These are phyloP conservation scores for Sphinx pinastri DNA, from an alignment of 2,888 invertebrate genomes.

Conservation along the genomic window DNA sequence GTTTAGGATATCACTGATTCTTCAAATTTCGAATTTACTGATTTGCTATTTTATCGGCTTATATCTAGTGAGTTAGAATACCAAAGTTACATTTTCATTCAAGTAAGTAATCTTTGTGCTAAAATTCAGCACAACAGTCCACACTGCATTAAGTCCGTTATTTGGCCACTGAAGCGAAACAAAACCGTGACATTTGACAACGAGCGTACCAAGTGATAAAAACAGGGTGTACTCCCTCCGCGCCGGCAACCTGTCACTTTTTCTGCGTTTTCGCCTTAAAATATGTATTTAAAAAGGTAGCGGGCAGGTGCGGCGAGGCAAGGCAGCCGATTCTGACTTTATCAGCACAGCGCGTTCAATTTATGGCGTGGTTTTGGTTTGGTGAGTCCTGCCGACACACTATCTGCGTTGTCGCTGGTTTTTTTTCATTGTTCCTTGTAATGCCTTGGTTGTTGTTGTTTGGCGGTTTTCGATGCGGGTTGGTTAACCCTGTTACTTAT, in stretches of 20 bases:
- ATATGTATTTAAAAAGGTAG: slow-evolving; percentile 65
- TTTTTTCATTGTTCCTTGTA: slow-evolving; percentile 17
- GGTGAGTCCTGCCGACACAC: slow-evolving; percentile 18
- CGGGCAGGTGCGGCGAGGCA: slow-evolving; percentile 67
- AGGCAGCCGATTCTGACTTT: slow-evolving; percentile 54
- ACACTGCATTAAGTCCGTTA: too few species aligned
- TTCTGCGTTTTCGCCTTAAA: slow-evolving; percentile 68
- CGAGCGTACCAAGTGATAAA: slow-evolving; percentile 5
- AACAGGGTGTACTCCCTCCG: background rate
- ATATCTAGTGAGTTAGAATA: too few species aligned
- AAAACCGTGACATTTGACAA: slow-evolving; percentile 23
- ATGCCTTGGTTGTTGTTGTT: background rate
- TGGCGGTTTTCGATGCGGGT: background rate
- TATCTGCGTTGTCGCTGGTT: background rate
- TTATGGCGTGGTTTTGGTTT: slow-evolving; percentile 38
- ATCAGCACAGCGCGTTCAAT: slow-evolving; percentile 50
- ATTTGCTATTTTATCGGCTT: too few species aligned
- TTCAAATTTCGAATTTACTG: too few species aligned
- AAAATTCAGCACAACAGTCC: too few species aligned
- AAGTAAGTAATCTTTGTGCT: too few species aligned
- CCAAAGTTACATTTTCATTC: too few species aligned
- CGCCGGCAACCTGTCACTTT: slow-evolving; percentile 53
- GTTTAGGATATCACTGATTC: too few species aligned
- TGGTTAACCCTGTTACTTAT: background rate
- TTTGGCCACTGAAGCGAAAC: background rate